Percentiles rank a stretch among this genome's conserved stretches.
These are phyloP conservation scores for Anthoptus insignis DNA, from an alignment of 2,888 invertebrate species.

Conservation along the genomic window DNA sequence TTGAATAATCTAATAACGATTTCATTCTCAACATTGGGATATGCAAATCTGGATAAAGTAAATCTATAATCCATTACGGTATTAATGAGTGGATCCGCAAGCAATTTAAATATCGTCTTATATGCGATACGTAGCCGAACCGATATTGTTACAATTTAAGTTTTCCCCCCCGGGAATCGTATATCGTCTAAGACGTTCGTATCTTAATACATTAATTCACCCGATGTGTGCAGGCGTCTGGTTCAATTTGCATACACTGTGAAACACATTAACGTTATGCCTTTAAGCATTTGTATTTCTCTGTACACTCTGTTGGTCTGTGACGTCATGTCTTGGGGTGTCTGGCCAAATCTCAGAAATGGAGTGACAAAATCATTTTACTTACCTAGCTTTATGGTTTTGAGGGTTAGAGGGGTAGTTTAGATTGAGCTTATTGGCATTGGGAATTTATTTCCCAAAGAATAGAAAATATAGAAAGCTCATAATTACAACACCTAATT, in stretches of 20 bases:
- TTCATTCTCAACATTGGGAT: conserved; percentile 16
- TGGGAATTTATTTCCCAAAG: too few relatives aligned
- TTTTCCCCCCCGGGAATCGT: conserved; percentile 56
- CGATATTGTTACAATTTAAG: conserved; percentile 59
- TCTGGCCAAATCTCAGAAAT: conserved; percentile 53
- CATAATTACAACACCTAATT: too few relatives aligned
- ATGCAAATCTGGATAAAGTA: conserved; percentile 21
- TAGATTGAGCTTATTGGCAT: too few relatives aligned
- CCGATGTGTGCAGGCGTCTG: conserved; percentile 73
- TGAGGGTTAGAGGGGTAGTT: too few relatives aligned
- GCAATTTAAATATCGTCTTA: conserved; percentile 55
- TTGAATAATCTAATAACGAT: neutral
- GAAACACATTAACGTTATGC: conserved; percentile 61
- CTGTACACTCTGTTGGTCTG: conserved; percentile 50
- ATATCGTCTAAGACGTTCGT: conserved; percentile 58
- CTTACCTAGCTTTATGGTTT: conserved; percentile 47
- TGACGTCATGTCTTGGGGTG: conserved; percentile 50
- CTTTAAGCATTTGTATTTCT: conserved; percentile 63
- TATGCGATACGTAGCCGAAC: conserved; percentile 48
- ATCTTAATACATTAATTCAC: conserved; percentile 71
- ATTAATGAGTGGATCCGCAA: conserved; percentile 33
- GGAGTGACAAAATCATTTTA: conserved; percentile 61
- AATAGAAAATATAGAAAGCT: too few relatives aligned
- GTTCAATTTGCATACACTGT: conserved; percentile 73
- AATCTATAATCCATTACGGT: conserved; percentile 33